Evolutionary conservation across 2,797 vertebrate genomes (phyloP).

Genomic region (Sebastolobus alascanus): DNA sequence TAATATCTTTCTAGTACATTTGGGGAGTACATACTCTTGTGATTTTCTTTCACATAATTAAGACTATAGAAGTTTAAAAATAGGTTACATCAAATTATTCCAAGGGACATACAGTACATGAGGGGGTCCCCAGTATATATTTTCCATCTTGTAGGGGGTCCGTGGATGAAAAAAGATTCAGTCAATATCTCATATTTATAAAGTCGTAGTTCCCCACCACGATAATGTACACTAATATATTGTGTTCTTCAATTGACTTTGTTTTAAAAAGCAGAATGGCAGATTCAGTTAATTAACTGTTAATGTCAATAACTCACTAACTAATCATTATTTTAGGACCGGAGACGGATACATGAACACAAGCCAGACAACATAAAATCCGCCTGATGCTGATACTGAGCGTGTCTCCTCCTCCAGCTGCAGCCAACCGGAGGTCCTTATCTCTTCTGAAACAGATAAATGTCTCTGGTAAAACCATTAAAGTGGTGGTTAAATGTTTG

Average conservation of each 20-base stretch:
- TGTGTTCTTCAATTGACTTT: background rate
- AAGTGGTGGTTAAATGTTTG: conserved; percentile 8
- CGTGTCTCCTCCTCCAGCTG: background rate
- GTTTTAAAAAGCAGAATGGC: background rate
- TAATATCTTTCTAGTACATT: no score
- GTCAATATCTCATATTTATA: background rate
- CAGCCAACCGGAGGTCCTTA: background rate
- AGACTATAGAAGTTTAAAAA: background rate
- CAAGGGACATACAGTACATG: no score
- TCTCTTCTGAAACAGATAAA: background rate
- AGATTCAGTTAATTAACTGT: background rate
- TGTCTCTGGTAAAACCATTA: conserved; percentile 15
- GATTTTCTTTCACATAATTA: background rate
- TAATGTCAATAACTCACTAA: background rate
- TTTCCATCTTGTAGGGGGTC: no score
- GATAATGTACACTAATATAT: background rate
- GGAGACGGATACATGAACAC: background rate
- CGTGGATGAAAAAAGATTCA: no score
- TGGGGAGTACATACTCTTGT: no score
- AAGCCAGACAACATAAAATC: background rate
- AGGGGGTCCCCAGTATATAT: no score
- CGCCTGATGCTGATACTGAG: background rate
- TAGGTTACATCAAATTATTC: no score
- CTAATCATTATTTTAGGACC: no score
- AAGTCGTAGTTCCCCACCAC: background rate